These are phyloP conservation scores for Fulmarus glacialis DNA, from an alignment of 2,113 vertebrate genomes.

Conservation along the genomic window DNA sequence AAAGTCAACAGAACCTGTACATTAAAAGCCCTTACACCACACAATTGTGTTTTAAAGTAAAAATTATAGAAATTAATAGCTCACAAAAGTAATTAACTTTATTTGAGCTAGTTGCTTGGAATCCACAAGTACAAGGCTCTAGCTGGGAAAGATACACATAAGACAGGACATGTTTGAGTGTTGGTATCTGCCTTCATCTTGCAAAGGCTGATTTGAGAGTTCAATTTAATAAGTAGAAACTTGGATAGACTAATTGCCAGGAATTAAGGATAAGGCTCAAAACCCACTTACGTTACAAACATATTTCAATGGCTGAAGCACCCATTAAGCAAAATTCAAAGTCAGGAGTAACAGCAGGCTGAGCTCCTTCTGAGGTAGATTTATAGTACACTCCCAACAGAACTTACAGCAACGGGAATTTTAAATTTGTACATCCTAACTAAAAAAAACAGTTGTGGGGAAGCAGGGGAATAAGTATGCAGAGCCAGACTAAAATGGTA, in stretches of 20 bases:
- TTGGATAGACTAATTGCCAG: not conserved
- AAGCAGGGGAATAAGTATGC: not conserved
- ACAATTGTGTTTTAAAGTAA: not conserved
- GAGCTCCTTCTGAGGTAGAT: not conserved
- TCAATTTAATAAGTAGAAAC: not conserved
- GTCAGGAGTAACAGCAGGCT: not conserved
- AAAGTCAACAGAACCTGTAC: not conserved
- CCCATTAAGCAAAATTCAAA: not conserved
- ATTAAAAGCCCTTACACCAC: not conserved
- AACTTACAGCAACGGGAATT: not conserved
- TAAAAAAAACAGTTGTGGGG: not conserved
- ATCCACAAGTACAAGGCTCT: not conserved
- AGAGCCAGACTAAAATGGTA: not conserved
- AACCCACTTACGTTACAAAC: not conserved
- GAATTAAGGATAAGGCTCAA: not conserved
- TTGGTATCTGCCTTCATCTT: not conserved
- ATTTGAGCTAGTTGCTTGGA: not conserved
- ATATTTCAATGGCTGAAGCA: not conserved
- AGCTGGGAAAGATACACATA: not conserved
- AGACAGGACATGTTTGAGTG: not conserved
- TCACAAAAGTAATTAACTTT: not conserved
- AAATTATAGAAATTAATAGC: not conserved
- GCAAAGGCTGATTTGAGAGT: not conserved
- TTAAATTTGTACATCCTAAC: not conserved
- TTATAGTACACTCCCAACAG: not conserved